Base-by-base conservation (phyloP, 92 coral and sea anemone species). In the Epizoanthus scotinus region DNA sequence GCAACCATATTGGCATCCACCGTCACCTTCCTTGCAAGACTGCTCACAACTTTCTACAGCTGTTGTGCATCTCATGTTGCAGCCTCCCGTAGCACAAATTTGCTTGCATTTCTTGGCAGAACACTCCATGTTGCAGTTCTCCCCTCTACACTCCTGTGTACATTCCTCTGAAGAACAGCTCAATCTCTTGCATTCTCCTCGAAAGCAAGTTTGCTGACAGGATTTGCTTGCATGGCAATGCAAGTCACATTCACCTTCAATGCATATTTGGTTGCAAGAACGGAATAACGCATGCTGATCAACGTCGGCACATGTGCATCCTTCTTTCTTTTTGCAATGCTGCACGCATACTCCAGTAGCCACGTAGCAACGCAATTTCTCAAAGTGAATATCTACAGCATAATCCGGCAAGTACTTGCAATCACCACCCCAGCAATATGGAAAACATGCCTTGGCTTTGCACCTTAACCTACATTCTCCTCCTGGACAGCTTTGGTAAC, bases 81-180 rank as follows among this genome's bases (percentile, higher is more conserved):
- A 91, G 10, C 77, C 87, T 18, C 96, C 96, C 3, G 84, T 85
- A 58, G 72, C 93, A 69, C 96, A 91, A 63, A 86, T 20, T 71
- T 91, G 96, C 71, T 80, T 91, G 84, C 96, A 91, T 74, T 67
- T 83, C 77, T 73, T 79, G 15, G 91, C 89, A 49, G 87, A 66
- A 81, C 96, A 91, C 28, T 91, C 87, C 96, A 91, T 91, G 58
- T 82, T 84, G 67, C 96, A 91, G 50, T 88, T 80, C n/a, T 87
- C 86, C 12, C 91, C 86, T 22, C 28, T 57, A 63, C 96, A 89
- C 50, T 73, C 79, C 50, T 91, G 96, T n/a, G 78, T 70, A 56
- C 96, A 91, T 1, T 63, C 75, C 9, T 73, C 60, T 19, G 93
- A 65, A n/a, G 82, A 80, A 82, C 96, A 91, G 9, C 84, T 69